These are phyloP conservation scores for Vanacampus margaritifer DNA, from an alignment of 2,113 vertebrate genomes.

Conservation along the genomic window DNA sequence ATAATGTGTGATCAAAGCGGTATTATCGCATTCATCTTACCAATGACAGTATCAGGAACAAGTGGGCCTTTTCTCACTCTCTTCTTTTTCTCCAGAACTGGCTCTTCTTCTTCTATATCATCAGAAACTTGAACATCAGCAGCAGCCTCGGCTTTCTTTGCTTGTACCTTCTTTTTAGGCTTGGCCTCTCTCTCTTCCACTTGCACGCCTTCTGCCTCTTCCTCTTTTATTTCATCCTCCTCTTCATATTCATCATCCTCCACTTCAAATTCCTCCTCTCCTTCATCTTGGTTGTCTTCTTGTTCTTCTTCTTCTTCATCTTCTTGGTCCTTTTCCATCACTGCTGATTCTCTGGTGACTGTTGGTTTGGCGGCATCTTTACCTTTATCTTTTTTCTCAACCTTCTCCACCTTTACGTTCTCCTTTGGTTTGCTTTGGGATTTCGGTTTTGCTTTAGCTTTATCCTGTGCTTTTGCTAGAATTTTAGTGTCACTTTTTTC, in stretches of 20 bases:
- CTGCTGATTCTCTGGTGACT: too few species aligned
- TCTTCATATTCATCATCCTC: background rate
- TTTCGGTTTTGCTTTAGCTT: background rate
- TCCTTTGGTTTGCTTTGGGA: background rate
- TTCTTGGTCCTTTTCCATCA: too few species aligned
- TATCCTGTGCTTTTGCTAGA: too few species aligned
- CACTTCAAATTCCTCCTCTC: background rate
- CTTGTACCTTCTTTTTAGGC: background rate
- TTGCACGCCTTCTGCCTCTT: background rate
- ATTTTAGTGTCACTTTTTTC: too few species aligned
- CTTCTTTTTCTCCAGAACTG: constrained; percentile 46
- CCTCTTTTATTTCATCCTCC: background rate
- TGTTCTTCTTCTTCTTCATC: too few species aligned
- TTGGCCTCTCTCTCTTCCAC: background rate
- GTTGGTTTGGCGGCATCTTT: too few species aligned
- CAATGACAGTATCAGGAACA: constrained; percentile 60
- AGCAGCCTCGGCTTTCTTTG: too few species aligned
- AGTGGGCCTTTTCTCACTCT: constrained; percentile 58
- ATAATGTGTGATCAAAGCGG: background rate
- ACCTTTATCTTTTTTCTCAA: background rate
- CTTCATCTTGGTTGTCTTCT: too few species aligned
- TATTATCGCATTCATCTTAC: constrained; percentile 33
- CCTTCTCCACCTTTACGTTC: background rate
- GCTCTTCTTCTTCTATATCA: constrained; percentile 29
- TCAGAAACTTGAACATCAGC: constrained; percentile 1